phyloP scores from a whole-genome alignment of 2,113 vertebrate genomes.

The Scophthalmus maximus region DNA sequence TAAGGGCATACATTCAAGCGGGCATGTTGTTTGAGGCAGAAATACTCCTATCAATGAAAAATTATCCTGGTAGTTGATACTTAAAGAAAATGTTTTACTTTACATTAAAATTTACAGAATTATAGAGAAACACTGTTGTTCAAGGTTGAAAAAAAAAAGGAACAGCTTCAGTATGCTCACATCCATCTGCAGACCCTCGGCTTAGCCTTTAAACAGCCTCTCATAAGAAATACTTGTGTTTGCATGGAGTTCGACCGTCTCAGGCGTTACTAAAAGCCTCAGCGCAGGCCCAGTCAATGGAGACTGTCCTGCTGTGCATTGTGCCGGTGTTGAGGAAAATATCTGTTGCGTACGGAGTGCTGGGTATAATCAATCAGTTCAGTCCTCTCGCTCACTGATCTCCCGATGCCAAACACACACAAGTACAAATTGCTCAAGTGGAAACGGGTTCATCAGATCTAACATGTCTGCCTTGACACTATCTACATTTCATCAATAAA shows the following conservation, averaged over 20 bases:
- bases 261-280: slow-evolving; percentile 43
- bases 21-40: slow-evolving; percentile 30
- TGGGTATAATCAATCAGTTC: slow-evolving; percentile 28
- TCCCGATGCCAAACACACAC: slow-evolving; percentile 17
- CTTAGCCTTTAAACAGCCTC: slow-evolving; percentile 16
- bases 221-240: slow-evolving; percentile 17
- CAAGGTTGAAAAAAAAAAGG: not conserved
- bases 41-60: slow-evolving; percentile 29
- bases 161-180: not conserved
- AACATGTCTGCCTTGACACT: not conserved
- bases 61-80: not conserved
- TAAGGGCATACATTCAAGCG: not conserved
- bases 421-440: slow-evolving; percentile 1
- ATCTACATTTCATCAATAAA: not conserved
- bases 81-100: not conserved
- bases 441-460: slow-evolving; percentile 5
- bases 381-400: not conserved
- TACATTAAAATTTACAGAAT: not conserved
- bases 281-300: slow-evolving; percentile 46
- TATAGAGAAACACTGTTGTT: not conserved
- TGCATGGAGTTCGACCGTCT: slow-evolving; percentile 2
- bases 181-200: not conserved
- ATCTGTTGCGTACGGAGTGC: slow-evolving; percentile 21
- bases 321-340: slow-evolving; percentile 23
- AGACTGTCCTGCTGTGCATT: slow-evolving; percentile 44